phyloP scores from a whole-genome alignment of 2,888 invertebrate species.

The Argyresthia goedartella region DNA sequence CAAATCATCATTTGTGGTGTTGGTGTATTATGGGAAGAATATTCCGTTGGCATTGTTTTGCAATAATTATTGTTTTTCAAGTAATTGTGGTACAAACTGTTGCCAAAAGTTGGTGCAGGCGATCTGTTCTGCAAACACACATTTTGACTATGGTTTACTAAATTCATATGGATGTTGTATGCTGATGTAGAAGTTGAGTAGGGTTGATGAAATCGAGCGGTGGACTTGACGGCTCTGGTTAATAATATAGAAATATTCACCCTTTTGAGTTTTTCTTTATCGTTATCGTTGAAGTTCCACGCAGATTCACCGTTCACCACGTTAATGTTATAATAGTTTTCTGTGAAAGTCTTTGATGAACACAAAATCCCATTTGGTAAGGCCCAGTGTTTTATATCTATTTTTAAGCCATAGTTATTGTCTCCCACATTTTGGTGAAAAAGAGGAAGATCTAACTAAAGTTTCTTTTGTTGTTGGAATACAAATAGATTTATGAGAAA shows the following conservation, averaged over 20 bases:
- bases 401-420: too few relatives aligned
- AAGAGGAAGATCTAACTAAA: too few relatives aligned
- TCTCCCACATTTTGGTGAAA: too few relatives aligned
- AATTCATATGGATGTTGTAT: not conserved
- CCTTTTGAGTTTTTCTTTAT: slow-evolving; percentile 10
- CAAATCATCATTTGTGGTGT: not conserved
- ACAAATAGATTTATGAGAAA: too few relatives aligned
- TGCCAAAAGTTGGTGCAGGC: not conserved
- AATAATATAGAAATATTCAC: slow-evolving; percentile 14
- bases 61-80: not conserved
- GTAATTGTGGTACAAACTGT: not conserved
- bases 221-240: slow-evolving; percentile 28
- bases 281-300: too few relatives aligned
- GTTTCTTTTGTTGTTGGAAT: too few relatives aligned
- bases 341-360: too few relatives aligned
- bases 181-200: not conserved
- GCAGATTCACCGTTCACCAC: too few relatives aligned
- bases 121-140: not conserved
- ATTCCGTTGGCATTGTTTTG: not conserved
- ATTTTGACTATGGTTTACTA: not conserved
- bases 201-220: slow-evolving; percentile 13
- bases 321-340: too few relatives aligned
- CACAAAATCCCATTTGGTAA: too few relatives aligned
- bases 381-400: too few relatives aligned
- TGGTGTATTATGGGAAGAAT: not conserved